These are phyloP conservation scores for Garra rufa DNA, from an alignment of 2,113 vertebrate genomes.

Conservation along the genomic window DNA sequence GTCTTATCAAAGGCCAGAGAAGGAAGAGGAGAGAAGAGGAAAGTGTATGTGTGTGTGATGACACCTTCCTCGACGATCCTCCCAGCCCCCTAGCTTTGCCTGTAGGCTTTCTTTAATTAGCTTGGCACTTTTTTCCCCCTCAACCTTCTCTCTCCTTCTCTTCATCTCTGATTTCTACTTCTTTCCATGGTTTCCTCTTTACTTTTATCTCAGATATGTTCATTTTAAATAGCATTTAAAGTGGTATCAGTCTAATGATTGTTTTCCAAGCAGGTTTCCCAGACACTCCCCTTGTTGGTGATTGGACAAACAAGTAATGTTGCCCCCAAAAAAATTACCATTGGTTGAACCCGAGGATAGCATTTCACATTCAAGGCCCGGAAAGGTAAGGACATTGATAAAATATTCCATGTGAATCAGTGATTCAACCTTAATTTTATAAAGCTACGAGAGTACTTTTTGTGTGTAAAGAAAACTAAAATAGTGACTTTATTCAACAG, in stretches of 20 bases:
- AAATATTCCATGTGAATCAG: too few species aligned
- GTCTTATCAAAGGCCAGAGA: conserved; percentile 63
- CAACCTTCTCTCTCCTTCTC: conserved; percentile 32
- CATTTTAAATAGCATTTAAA: background rate
- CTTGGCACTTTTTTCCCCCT: conserved; percentile 50
- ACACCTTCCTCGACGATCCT: conserved; percentile 74
- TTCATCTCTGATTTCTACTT: conserved; percentile 23
- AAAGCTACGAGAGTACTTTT: too few species aligned
- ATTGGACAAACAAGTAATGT: background rate
- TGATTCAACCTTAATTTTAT: too few species aligned
- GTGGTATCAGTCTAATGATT: background rate
- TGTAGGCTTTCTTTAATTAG: conserved; percentile 72
- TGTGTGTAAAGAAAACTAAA: too few species aligned
- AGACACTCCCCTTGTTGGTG: background rate
- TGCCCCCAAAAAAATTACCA: too few species aligned
- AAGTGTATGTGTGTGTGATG: conserved; percentile 68
- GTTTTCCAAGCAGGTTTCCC: background rate
- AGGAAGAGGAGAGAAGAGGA: conserved; percentile 60
- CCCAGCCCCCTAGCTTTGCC: conserved; percentile 60
- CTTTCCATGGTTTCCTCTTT: background rate
- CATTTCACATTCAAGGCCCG: background rate
- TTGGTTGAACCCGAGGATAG: background rate
- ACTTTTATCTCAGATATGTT: background rate
- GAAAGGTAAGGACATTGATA: too few species aligned
- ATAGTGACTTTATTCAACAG: too few species aligned